Evolutionary conservation across 2,797 vertebrate species (phyloP).

Genomic region (Neoniphon sammara): DNA sequence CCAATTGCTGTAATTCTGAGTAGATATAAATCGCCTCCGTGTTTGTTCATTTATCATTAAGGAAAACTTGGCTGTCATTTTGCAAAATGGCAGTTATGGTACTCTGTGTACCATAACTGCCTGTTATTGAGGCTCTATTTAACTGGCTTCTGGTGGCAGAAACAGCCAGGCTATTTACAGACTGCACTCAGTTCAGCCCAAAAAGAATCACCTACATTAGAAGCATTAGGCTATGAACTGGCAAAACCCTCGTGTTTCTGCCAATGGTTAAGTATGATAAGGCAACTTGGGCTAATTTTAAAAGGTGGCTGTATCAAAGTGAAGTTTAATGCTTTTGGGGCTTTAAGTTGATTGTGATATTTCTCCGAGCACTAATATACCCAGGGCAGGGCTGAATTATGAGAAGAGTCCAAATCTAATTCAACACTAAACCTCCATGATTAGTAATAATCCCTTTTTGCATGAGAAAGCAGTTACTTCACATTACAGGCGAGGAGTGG

Average conservation of each 20-base stretch:
- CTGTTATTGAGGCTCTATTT: conserved; percentile 27
- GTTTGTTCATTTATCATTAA: no score
- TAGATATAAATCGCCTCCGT: no score
- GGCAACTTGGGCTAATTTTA: conserved; percentile 10
- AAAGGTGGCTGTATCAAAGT: conserved; percentile 24
- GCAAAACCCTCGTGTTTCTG: conserved; percentile 11
- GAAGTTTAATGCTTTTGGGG: background rate
- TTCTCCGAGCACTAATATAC: background rate
- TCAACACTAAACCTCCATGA: background rate
- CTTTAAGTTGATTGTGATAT: background rate
- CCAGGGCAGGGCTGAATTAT: background rate
- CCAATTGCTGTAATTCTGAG: no score
- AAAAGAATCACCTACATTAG: conserved; percentile 47
- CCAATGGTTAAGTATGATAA: conserved; percentile 12
- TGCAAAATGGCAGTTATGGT: conserved; percentile 11
- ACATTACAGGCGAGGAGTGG: no score
- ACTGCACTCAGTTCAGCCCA: conserved; percentile 21
- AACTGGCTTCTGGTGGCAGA: conserved; percentile 44
- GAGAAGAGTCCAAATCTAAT: background rate
- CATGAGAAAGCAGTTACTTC: background rate
- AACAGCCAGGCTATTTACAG: conserved; percentile 29
- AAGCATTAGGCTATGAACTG: conserved; percentile 7
- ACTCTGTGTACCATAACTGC: conserved; percentile 4
- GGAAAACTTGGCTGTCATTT: background rate
- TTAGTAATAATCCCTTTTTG: background rate